Base-by-base conservation (phyloP, 2,113 vertebrate species). In the Sciurus niger region DNA sequence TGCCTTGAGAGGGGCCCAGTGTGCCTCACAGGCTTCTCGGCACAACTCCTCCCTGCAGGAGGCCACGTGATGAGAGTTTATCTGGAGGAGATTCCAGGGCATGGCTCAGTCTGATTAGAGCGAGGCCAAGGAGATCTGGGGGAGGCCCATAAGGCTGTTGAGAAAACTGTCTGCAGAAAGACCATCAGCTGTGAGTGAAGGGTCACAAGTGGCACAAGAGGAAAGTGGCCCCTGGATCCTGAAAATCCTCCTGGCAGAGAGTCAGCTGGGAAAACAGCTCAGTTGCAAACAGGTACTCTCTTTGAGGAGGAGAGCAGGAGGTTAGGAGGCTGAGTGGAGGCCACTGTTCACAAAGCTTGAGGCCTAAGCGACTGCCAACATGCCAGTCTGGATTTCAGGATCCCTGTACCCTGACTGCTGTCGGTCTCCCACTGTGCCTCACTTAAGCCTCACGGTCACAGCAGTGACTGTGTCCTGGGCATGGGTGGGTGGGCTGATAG, bases 291-390 rank as follows among this genome's bases (percentile, higher is more conserved):
- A 11, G 0, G 4, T 4, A 30, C 30, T 3, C 2, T 6, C 77
- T n/a, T 24, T 11, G 43, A 8, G 28, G 9, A 4, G 37, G 28
- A 10, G 11, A 8, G 55, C 55, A 40, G 72, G 7, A 5, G 20
- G 17, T 8, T 22, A 1, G 30, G 6, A 48, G 60, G 24, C 10
- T 2, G 14, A 6, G 60, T 0, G 24, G 40, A 5, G 51, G 60
- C 46, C 1, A 4, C 58, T 0, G 7, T 8, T 24, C 37, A 55
- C 11, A 20, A 4, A 43, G 22, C 17, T 6, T 1, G 4, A 24
- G 25, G 37, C 9, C 73, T 4, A 1, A 25, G 28, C 20, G 20
- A 24, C 2, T 34, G 3, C 40, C 86, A 5, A 8, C 51, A 0
- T 0, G 17, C 25, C 25, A 32, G 53, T 30, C 80, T 11, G 24